Conservation (phyloP, 1,140 invertebrate species). For the Heterodera schachtii region DNA sequence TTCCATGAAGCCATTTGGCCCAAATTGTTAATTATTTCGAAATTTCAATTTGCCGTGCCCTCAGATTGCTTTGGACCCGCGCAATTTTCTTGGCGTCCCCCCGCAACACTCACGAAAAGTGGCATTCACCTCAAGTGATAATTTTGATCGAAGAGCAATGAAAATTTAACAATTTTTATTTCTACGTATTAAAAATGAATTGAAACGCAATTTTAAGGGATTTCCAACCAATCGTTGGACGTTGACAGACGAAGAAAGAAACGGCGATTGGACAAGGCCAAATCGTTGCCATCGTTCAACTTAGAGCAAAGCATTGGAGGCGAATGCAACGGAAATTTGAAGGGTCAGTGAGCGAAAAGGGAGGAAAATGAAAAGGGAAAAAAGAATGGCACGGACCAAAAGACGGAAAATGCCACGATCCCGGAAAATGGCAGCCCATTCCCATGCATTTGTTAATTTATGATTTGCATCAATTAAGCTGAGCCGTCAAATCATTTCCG, state of each 20-base stretch:
- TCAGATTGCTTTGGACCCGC: slow-evolving; percentile 23
- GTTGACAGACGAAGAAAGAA: slow-evolving; percentile 8
- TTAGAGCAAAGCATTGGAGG: neutral
- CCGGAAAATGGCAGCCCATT: no score
- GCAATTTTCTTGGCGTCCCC: slow-evolving; percentile 6
- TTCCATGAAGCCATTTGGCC: no score
- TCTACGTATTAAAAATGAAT: no score
- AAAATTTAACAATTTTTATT: no score
- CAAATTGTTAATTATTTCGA: neutral
- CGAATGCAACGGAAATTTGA: neutral
- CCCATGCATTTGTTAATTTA: neutral
- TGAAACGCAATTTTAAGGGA: neutral
- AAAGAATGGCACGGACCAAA: no score
- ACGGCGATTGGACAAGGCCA: slow-evolving; percentile 18
- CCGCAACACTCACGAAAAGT: neutral
- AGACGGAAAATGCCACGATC: no score
- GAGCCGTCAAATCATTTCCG: neutral
- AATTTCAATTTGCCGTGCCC: neutral
- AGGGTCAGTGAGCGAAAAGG: neutral
- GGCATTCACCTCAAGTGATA: neutral
- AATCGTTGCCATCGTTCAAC: slow-evolving; percentile 19
- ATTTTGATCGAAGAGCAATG: no score
- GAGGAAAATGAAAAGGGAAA: no score
- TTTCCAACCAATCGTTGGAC: slow-evolving; percentile 15
- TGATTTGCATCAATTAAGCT: neutral